A percentile compares a stretch with the other conserved stretches of the same genome.
Conservation (phyloP, 2,797 vertebrate genomes). For the Chloroceryle amazona region DNA sequence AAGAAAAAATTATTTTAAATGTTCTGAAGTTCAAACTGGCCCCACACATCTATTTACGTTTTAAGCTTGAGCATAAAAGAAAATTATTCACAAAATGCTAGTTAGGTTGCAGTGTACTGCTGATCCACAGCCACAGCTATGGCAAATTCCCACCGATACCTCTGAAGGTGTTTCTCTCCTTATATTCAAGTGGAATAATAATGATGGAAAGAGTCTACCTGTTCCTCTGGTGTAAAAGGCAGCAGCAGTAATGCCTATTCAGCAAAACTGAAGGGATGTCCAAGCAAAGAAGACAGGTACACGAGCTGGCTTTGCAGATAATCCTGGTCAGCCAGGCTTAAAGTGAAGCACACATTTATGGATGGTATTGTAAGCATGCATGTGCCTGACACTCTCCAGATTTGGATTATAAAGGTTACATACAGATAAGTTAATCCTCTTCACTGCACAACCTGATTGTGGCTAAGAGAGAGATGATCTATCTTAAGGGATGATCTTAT, state of each 20-base stretch:
- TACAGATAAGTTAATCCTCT: background rate
- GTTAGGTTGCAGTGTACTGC: background rate
- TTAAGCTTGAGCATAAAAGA: background rate
- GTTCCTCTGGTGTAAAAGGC: background rate
- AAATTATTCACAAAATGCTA: background rate
- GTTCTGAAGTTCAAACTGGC: background rate
- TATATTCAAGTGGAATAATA: background rate
- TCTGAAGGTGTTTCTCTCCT: background rate
- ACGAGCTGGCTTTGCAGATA: background rate
- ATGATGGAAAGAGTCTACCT: background rate
- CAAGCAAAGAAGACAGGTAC: background rate
- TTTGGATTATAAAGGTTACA: background rate
- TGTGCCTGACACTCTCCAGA: background rate
- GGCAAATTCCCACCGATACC: background rate
- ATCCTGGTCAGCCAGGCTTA: background rate
- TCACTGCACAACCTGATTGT: background rate
- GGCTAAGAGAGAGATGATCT: background rate
- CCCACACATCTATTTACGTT: background rate
- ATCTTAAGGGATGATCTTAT: background rate
- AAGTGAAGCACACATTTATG: background rate
- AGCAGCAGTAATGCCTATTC: background rate
- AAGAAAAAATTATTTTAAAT: background rate
- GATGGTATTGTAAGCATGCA: background rate
- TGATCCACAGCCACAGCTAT: background rate
- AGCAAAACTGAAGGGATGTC: background rate